Evolutionary conservation across 1,140 invertebrate species (phyloP).

Genomic region (Theocolax elegans): DNA sequence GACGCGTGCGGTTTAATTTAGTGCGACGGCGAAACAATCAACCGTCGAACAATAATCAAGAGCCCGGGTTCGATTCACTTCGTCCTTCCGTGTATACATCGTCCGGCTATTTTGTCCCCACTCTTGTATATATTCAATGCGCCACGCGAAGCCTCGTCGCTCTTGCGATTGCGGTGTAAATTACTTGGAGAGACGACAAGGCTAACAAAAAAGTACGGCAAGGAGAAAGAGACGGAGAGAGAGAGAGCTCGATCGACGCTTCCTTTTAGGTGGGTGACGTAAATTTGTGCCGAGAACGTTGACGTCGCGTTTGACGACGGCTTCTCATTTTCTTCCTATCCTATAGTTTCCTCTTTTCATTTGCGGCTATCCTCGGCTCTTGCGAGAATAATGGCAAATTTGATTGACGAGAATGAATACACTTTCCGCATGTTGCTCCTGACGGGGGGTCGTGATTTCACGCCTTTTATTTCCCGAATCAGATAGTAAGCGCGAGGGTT

Average conservation of each 20-base stretch:
- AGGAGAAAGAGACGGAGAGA: not conserved
- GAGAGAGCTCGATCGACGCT: not conserved
- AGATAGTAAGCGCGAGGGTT: not conserved
- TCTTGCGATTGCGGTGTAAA: not conserved
- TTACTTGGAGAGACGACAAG: not conserved
- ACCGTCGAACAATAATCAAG: not conserved
- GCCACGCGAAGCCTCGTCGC: too few relatives aligned
- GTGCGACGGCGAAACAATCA: too few relatives aligned
- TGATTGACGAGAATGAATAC: not conserved
- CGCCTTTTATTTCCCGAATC: not conserved
- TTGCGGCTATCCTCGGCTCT: not conserved
- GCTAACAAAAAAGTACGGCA: not conserved
- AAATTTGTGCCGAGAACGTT: not conserved
- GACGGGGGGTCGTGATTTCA: too few relatives aligned
- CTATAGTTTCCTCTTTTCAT: not conserved
- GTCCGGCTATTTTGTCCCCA: not conserved
- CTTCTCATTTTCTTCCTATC: not conserved
- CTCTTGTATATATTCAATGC: not conserved
- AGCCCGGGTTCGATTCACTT: not conserved
- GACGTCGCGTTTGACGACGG: not conserved
- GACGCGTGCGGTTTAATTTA: too few relatives aligned
- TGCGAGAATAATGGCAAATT: not conserved
- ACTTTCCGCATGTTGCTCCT: not conserved
- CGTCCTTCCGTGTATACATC: not conserved
- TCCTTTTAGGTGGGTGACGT: not conserved